A percentile compares a stretch with the other conserved stretches of the same genome.
Evolutionary conservation across 2,888 invertebrate genomes (phyloP).

Genomic region (Mythimna loreyi): DNA sequence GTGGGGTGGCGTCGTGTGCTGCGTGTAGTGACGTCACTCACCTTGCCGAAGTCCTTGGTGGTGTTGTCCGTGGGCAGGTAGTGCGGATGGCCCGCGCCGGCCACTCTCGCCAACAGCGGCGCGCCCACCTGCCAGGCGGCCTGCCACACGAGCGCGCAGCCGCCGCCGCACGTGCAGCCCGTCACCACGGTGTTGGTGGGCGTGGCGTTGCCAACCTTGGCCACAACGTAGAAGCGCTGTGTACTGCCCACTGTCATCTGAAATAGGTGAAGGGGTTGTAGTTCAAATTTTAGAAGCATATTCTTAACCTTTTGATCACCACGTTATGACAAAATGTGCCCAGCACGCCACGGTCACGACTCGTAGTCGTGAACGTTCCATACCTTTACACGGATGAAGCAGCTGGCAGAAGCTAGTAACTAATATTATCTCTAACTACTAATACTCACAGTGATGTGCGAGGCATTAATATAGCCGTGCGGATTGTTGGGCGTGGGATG

Average conservation of each 20-base stretch:
- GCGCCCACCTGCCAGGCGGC: slow-evolving; percentile 97
- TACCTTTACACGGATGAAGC: no score
- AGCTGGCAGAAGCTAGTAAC: no score
- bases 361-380: no score
- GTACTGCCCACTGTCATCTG: slow-evolving; percentile 96
- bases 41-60: slow-evolving; percentile 92
- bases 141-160: slow-evolving; percentile 94
- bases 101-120: slow-evolving; percentile 95
- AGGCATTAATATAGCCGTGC: slow-evolving; percentile 98
- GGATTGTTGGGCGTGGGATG: slow-evolving; percentile 96
- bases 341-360: no score
- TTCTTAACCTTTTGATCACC: no score
- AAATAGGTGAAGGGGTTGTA: background rate
- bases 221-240: slow-evolving; percentile 95
- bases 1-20: no score
- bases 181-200: slow-evolving; percentile 20
- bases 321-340: no score
- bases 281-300: no score
- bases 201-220: slow-evolving; percentile 64
- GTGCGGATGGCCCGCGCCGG: slow-evolving; percentile 85
- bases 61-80: slow-evolving; percentile 92
- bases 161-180: slow-evolving; percentile 59
- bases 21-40: slow-evolving; percentile 66
- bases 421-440: no score
- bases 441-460: slow-evolving; percentile 94